Evolutionary conservation across 2,797 vertebrate species (phyloP), one percentile per base, ranked within the genome.

Genomic region (Phoxinus dragarum): DNA sequence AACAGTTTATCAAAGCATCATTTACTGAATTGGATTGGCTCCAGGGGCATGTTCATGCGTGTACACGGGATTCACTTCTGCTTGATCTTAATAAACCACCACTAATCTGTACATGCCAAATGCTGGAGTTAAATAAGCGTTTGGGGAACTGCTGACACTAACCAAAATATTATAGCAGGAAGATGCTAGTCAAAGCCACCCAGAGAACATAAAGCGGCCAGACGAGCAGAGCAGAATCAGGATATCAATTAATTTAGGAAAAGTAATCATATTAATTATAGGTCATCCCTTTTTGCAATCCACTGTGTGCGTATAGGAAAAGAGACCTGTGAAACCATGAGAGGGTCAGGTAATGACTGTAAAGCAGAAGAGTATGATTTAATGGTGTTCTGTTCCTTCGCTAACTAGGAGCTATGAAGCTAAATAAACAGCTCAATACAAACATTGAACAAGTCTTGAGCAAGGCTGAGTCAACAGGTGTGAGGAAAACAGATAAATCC

Each of bases 1-100:
- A 84, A 86, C 82, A 79, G 81, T 90, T 91, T 82, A 90, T 89
- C 89, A 88, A 85, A 88, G 79, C 88, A 84, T 86, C 36, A 40
- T 90, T 86, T 87, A 75, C 66, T 74, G 86, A 91, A 90, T 84
- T 88, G 89, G 75, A 89, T 85, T 84, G 84, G 64, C 79, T 85
- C 81, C 84, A 85, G 78, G 19, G 88, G 78, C 83, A 90, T 84
- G 82, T 82, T 87, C 82, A 84, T 80, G 80, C 27, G 42, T 81
- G 59, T 81, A 66, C 44, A 84, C 36, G 0, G 76, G 81, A 82
- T 88, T 86, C 81, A 87, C 73, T 84, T 71, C 79, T 21, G 73
- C 42, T 38, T 67, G 56, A 64, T 75, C 80, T 88, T 85, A 87
- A 83, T 82, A 77, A 86, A 69, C 67, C 5, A 12, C 73, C 66